These are phyloP conservation scores for Thelaira solivaga DNA, from an alignment of 2,888 invertebrate species.

Conservation along the genomic window DNA sequence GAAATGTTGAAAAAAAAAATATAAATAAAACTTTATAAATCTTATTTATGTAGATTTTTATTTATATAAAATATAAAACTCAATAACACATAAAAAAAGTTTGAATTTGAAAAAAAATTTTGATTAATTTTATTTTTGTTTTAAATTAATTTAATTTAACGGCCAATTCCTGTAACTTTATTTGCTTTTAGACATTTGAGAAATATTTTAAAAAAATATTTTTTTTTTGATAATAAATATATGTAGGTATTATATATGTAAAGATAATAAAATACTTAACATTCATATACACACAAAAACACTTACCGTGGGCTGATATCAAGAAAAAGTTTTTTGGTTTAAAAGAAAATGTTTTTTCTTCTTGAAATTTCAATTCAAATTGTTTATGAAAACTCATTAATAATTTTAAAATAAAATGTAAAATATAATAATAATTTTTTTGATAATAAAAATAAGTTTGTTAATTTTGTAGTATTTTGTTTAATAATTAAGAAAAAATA, in stretches of 20 bases:
- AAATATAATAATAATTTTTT: not conserved
- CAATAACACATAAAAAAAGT: constrained; percentile 34
- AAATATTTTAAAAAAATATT: constrained; percentile 23
- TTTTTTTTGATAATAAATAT: constrained; percentile 43
- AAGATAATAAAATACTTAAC: constrained; percentile 57
- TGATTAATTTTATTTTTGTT: constrained; percentile 63
- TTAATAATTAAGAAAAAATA: too few species aligned
- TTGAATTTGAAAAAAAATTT: constrained; percentile 44
- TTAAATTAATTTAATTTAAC: too few species aligned
- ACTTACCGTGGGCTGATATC: constrained; percentile 54
- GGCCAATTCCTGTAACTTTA: constrained; percentile 75
- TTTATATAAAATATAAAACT: constrained; percentile 54
- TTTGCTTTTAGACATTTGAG: constrained; percentile 48
- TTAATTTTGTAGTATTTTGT: not conserved
- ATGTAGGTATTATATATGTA: too few species aligned
- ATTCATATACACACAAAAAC: constrained; percentile 58
- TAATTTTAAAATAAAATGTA: not conserved
- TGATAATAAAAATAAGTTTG: not conserved
- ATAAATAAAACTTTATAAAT: too few species aligned
- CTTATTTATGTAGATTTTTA: too few species aligned
- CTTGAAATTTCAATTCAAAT: too few species aligned
- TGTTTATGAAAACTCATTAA: constrained; percentile 3
- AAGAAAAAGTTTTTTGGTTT: not conserved
- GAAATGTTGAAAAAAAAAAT: constrained; percentile 58
- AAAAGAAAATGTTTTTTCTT: constrained; percentile 3